A percentile compares a stretch with the other conserved stretches of the same genome.
These are phyloP conservation scores for Anolis apletophallus DNA, from an alignment of 2,797 vertebrate species.

Conservation along the genomic window DNA sequence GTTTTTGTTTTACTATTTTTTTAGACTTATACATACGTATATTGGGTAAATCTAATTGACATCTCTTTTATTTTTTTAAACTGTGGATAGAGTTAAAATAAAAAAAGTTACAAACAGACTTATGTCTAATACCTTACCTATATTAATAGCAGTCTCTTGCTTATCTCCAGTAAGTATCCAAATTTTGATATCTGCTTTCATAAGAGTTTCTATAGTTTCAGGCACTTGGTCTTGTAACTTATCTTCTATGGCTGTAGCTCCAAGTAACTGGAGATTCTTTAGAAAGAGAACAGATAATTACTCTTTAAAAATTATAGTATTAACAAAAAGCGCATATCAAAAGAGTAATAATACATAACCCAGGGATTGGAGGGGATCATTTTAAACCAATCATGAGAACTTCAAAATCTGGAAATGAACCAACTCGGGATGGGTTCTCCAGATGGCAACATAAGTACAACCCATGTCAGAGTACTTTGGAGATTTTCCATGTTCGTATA, in stretches of 20 bases:
- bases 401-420: no score
- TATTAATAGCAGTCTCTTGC: slow-evolving; percentile 98
- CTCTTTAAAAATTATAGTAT: not conserved
- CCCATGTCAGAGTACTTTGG: no score
- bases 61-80: not conserved
- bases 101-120: not conserved
- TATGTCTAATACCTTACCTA: slow-evolving; percentile 81
- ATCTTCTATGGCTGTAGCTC: slow-evolving; percentile 98
- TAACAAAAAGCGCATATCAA: not conserved
- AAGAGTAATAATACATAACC: not conserved
- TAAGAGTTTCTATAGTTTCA: slow-evolving; percentile 96
- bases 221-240: slow-evolving; percentile 97
- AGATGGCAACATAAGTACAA: no score
- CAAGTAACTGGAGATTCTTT: slow-evolving; percentile 95
- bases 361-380: not conserved
- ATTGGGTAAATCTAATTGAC: not conserved
- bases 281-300: slow-evolving; percentile 19
- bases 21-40: no score
- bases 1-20: no score
- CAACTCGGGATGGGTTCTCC: no score
- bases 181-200: slow-evolving; percentile 99
- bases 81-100: slow-evolving; percentile 39
- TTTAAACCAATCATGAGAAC: not conserved
- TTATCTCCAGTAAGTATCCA: slow-evolving; percentile 99
- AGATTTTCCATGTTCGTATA: no score